phyloP scores from a whole-genome alignment of 53 echinoderm and acorn worm genomes.

The Astropecten irregularis region DNA sequence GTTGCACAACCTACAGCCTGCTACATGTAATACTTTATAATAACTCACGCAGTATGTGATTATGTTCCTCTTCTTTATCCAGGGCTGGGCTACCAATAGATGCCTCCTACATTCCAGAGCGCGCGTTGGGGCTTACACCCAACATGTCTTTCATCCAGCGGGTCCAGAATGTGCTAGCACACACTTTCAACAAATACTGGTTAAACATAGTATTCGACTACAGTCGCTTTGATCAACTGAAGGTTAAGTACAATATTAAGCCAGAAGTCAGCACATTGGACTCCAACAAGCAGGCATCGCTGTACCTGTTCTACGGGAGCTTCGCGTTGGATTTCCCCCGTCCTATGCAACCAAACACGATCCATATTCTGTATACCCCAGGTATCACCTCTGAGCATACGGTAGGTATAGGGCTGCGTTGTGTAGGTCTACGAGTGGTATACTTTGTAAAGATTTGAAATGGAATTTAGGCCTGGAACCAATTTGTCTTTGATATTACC shows the following conservation, averaged over 20 bases:
- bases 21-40: too few relatives aligned
- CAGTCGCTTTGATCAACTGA: background rate
- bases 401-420: background rate
- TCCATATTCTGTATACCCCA: background rate
- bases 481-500: too few relatives aligned
- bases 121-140: background rate
- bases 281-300: background rate
- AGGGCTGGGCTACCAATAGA: background rate
- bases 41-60: too few relatives aligned
- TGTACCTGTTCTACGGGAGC: background rate
- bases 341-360: too few relatives aligned
- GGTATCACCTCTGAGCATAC: background rate
- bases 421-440: too few relatives aligned
- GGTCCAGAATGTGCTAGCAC: background rate
- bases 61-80: background rate
- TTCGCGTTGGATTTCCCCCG: background rate
- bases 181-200: background rate
- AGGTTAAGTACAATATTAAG: slow-evolving; percentile 3
- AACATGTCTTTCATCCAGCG: background rate
- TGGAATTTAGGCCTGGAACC: too few relatives aligned
- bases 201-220: too few relatives aligned
- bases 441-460: too few relatives aligned
- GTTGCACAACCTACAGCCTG: too few relatives aligned
- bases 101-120: slow-evolving; percentile 2
- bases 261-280: background rate